Evolutionary conservation across 2,888 invertebrate genomes (phyloP).

Genomic region (Ophion slaviceki): DNA sequence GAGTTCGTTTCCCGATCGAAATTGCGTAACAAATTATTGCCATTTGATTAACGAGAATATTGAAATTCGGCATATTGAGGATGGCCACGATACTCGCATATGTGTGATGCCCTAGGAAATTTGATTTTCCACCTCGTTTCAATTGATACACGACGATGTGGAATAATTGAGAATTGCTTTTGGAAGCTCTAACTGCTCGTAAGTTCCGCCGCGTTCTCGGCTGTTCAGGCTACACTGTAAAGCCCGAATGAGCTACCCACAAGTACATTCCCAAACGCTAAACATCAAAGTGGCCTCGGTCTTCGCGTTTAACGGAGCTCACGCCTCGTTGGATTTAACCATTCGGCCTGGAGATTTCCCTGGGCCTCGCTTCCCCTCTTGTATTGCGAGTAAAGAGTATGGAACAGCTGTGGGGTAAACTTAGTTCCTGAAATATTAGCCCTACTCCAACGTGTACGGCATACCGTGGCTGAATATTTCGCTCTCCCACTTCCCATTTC

Average conservation of each 20-base stretch:
- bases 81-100: too few species aligned
- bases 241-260: constrained; percentile 16
- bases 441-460: background rate
- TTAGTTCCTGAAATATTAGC: constrained; percentile 34
- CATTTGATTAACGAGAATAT: background rate
- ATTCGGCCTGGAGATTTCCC: constrained; percentile 31
- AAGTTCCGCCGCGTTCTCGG: background rate
- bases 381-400: constrained; percentile 44
- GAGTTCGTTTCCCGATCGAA: background rate
- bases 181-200: constrained; percentile 5
- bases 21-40: background rate
- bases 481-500: constrained; percentile 24
- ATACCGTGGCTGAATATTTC: constrained; percentile 38
- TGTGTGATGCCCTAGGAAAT: background rate
- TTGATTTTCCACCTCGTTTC: constrained; percentile 4
- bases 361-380: background rate
- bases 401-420: constrained; percentile 44
- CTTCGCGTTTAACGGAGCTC: constrained; percentile 28
- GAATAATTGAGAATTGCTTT: background rate
- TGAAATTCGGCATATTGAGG: background rate
- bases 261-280: constrained; percentile 46
- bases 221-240: background rate
- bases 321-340: constrained; percentile 44
- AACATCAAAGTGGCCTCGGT: constrained; percentile 53
- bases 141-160: constrained; percentile 32